These are phyloP conservation scores for Drosophila aldrichi DNA, from an alignment of 2,888 invertebrate genomes.

Conservation along the genomic window DNA sequence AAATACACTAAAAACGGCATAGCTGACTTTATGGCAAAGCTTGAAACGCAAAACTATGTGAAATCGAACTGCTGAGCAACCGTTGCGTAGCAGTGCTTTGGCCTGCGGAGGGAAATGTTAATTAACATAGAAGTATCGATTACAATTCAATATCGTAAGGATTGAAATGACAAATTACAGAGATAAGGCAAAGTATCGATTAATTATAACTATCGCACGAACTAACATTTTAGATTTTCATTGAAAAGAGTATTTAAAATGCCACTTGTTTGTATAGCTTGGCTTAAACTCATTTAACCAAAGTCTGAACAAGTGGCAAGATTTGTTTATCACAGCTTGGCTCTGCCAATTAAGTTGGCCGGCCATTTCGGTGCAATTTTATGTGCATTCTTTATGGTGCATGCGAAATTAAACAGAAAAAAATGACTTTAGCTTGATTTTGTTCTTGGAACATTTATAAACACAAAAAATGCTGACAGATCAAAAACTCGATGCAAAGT, in stretches of 20 bases:
- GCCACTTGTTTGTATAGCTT: background rate
- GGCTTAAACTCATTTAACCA: background rate
- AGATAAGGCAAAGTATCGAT: background rate
- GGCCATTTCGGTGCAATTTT: conserved; percentile 40
- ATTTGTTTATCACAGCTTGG: conserved; percentile 29
- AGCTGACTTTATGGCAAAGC: background rate
- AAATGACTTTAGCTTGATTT: conserved; percentile 39
- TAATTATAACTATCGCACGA: background rate
- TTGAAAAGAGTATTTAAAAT: conserved; percentile 14
- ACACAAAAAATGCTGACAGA: conserved; percentile 43
- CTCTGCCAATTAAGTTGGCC: conserved; percentile 48
- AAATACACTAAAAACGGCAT: conserved; percentile 29
- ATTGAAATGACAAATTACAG: background rate
- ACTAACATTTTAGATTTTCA: background rate
- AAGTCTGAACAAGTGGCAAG: conserved; percentile 13
- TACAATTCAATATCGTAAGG: background rate
- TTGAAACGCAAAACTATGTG: background rate
- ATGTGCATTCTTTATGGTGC: conserved; percentile 44
- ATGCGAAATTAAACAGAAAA: conserved; percentile 57
- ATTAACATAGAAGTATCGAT: background rate
- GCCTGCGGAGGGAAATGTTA: background rate
- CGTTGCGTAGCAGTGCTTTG: background rate
- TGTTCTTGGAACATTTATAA: conserved; percentile 50
- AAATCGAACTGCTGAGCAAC: background rate
- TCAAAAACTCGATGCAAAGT: conserved; percentile 28